phyloP scores from a whole-genome alignment of 2,888 invertebrate genomes.

The Synanthedon formicaeformis region DNA sequence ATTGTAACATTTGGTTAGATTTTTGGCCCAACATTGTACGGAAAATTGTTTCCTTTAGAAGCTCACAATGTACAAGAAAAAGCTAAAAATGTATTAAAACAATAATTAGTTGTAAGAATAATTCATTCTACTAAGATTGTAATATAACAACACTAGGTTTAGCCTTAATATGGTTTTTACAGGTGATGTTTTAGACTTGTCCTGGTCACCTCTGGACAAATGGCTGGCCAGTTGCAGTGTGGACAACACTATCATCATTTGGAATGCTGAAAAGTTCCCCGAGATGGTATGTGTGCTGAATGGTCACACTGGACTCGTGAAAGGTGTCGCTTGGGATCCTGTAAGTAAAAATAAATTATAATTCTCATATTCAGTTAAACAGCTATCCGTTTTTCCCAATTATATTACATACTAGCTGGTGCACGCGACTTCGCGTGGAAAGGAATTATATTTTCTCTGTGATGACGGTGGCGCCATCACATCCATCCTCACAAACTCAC shows the following conservation, averaged over 20 bases:
- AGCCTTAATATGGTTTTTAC: constrained; percentile 2
- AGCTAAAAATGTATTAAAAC: background rate
- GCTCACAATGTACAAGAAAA: background rate
- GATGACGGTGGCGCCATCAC: too few relatives aligned
- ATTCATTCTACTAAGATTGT: background rate
- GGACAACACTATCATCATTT: constrained; percentile 96
- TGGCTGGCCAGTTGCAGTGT: constrained; percentile 97
- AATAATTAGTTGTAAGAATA: too few relatives aligned
- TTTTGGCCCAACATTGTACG: too few relatives aligned
- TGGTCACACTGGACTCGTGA: constrained; percentile 94
- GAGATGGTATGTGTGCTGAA: constrained; percentile 85
- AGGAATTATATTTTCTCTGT: too few relatives aligned
- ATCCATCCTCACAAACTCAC: too few relatives aligned
- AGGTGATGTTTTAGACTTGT: constrained; percentile 92
- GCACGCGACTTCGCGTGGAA: too few relatives aligned
- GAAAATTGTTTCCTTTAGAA: too few relatives aligned
- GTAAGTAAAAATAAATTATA: constrained; percentile 40
- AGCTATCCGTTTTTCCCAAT: too few relatives aligned
- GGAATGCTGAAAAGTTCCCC: constrained; percentile 94
- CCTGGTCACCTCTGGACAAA: constrained; percentile 95
- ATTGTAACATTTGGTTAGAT: too few relatives aligned
- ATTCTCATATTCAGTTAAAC: too few relatives aligned
- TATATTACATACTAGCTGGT: too few relatives aligned
- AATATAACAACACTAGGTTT: background rate
- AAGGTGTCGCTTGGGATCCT: constrained; percentile 99